A percentile compares a stretch with the other conserved stretches of the same genome.
phyloP scores from a whole-genome alignment of 1,140 invertebrate species.

The Cydia strobilella region DNA sequence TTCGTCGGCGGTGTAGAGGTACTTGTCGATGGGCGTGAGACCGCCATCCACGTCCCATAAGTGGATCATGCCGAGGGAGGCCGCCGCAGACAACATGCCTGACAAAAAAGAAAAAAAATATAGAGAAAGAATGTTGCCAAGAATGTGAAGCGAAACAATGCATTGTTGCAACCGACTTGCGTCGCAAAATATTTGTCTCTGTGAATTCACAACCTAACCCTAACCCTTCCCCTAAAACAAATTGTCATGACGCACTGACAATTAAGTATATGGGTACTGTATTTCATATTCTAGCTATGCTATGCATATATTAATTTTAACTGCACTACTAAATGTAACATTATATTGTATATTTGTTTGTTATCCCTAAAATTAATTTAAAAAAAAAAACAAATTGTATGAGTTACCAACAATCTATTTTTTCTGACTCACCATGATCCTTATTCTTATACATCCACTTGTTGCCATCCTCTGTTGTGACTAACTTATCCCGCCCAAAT shows the following conservation, averaged over 20 bases:
- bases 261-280: too few species aligned
- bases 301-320: too few species aligned
- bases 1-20: constrained; percentile 98
- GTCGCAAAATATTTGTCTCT: too few species aligned
- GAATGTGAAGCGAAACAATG: not conserved
- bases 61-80: constrained; percentile 94
- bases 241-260: too few species aligned
- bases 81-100: constrained; percentile 98
- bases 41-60: constrained; percentile 99
- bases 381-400: too few species aligned
- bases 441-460: constrained; percentile 99
- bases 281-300: too few species aligned
- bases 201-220: too few species aligned
- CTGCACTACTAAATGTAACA: too few species aligned
- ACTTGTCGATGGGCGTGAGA: constrained; percentile 98
- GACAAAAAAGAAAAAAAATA: constrained; percentile 31
- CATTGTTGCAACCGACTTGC: not conserved
- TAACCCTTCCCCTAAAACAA: too few species aligned
- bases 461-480: constrained; percentile 97
- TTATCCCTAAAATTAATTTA: too few species aligned
- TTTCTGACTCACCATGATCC: constrained; percentile 87
- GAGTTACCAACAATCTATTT: too few species aligned
- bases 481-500: constrained; percentile 98
- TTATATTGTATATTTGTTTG: too few species aligned
- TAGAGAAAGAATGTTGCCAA: not conserved